Evolutionary conservation across 2,113 vertebrate genomes (phyloP).

Genomic region (Prunella himalayana): DNA sequence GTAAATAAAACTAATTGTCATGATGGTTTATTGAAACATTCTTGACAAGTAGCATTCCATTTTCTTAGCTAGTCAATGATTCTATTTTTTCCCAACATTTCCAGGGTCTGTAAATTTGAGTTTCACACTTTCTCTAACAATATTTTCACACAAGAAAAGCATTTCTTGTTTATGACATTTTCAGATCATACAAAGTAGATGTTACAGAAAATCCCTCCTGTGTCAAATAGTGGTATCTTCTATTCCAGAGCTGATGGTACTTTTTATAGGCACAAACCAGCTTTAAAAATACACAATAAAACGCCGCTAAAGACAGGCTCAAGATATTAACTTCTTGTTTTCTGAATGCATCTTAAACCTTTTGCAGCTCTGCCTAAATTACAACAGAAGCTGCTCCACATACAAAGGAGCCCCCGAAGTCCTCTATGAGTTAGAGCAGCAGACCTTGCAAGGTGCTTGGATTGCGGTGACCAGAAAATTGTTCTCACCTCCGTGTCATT

Average conservation of each 20-base stretch:
- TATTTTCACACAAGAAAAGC: not conserved
- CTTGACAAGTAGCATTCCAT: not conserved
- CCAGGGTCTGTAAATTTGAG: not conserved
- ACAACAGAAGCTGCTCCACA: constrained; percentile 16
- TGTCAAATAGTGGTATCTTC: not conserved
- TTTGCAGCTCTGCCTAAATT: constrained; percentile 19
- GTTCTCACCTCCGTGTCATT: constrained; percentile 91
- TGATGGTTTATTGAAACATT: constrained; percentile 1
- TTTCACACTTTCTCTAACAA: not conserved
- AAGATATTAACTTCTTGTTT: not conserved
- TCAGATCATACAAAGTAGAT: not conserved
- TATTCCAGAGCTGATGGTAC: not conserved
- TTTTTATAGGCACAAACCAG: not conserved
- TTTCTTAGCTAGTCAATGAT: not conserved
- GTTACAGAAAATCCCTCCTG: not conserved
- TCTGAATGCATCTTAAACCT: not conserved
- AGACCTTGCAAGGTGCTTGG: constrained; percentile 89
- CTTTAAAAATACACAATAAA: not conserved
- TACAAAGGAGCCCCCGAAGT: constrained; percentile 78
- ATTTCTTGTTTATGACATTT: not conserved
- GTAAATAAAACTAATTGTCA: constrained; percentile 49
- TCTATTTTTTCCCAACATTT: not conserved
- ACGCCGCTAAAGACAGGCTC: not conserved
- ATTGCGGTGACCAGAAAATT: constrained; percentile 97
- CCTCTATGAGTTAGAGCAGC: constrained; percentile 89